Base-by-base conservation (phyloP, 2,888 invertebrate species). In the Tetranychus truncatus region DNA sequence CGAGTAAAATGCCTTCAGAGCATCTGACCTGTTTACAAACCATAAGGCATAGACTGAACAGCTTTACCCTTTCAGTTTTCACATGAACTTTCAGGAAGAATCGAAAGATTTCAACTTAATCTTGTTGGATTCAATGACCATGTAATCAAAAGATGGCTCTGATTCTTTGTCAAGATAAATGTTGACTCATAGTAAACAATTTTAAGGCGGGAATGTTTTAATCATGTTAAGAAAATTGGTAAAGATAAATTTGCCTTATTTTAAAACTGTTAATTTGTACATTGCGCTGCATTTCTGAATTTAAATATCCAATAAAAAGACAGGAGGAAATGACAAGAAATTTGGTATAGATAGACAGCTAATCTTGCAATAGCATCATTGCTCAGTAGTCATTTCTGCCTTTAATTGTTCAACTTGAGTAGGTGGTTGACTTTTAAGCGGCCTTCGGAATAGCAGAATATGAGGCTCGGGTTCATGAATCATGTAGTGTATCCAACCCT, bases 401-500 rank as follows among this genome's bases (percentile, higher is more conserved):
- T 73, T 77, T 18, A 79, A 74, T 75, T 80, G 80, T 71, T 80
- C 79, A 55, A 76, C 78, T 75, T 80, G 80, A 44, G 74, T 74
- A 1, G 79, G 79, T 7, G 75, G 67, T 20, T 77, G 74, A 9
- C 78, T 78, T 74, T 76, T 75, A 11, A 79, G 45, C 18, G 78
- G 79, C 66, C 80, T 76, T 74, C 79, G 73, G 84, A 95, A 95
- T 75, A 95, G 86, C 78, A 95, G 84, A 81, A 95, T 91, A 80
- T 94, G 94, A 18, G 94, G 95, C 82, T 95, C 94, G 82, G 96
- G 96, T 81, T 90, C 88, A 83, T 96, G 95, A 78, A 89, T 89
- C 95, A 96, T 95, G 80, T 95, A 96, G 84, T 96, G 95, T 18
- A 92, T 87, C 96, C 96, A 96, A 74, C 95, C 95, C 80, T 91